These are phyloP conservation scores for Sebastes hopkinsi DNA, from an alignment of 2,797 vertebrate genomes.

Conservation along the genomic window DNA sequence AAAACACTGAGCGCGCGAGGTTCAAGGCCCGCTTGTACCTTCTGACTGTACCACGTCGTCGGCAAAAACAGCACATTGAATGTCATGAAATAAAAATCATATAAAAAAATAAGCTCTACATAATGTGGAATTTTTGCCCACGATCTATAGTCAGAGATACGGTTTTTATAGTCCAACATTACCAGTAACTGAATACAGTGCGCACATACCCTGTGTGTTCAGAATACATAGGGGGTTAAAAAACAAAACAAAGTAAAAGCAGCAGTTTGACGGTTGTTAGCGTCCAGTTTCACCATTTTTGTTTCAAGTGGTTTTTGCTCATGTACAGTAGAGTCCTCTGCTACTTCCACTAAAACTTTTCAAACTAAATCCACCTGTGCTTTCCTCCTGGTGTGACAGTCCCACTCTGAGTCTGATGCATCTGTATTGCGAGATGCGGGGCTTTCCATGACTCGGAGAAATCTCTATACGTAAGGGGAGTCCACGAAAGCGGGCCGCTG, in stretches of 20 bases:
- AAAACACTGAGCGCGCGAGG: constrained; percentile 79
- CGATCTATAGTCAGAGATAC: constrained; percentile 58
- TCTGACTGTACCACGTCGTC: constrained; percentile 67
- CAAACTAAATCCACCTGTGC: constrained; percentile 87
- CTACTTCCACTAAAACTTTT: constrained; percentile 47
- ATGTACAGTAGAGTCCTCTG: constrained; percentile 53
- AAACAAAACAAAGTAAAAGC: constrained; percentile 64
- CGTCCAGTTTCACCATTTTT: constrained; percentile 53
- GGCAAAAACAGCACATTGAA: constrained; percentile 70
- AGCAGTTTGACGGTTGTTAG: constrained; percentile 68
- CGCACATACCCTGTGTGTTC: constrained; percentile 71
- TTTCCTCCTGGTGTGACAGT: constrained; percentile 81
- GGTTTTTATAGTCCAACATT: constrained; percentile 52
- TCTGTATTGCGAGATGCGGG: constrained; percentile 56
- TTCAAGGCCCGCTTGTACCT: constrained; percentile 81
- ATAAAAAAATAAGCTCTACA: constrained; percentile 77
- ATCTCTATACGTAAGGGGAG: constrained; percentile 83
- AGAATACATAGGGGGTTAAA: constrained; percentile 66
- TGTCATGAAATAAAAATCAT: constrained; percentile 68
- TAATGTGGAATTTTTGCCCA: constrained; percentile 63
- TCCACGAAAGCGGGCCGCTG: constrained; percentile 87
- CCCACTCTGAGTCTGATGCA: constrained; percentile 60
- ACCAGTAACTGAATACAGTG: constrained; percentile 82
- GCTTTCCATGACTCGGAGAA: constrained; percentile 83
- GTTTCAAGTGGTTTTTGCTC: constrained; percentile 57